Conservation (phyloP, 2,797 vertebrate genomes). For the Sebastes aleutianus region DNA sequence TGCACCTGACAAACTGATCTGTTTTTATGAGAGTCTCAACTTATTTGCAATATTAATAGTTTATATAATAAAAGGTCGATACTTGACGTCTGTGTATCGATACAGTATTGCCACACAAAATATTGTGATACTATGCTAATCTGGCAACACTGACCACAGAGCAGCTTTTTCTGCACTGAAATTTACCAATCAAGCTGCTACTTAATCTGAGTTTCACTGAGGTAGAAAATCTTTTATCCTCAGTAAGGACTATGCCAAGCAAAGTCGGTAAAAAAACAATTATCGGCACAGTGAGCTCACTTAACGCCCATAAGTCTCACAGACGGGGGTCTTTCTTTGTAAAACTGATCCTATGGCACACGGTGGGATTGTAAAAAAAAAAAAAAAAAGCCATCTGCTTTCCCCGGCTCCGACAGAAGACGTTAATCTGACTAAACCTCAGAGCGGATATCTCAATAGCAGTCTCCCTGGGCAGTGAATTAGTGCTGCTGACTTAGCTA, state of each 20-base stretch:
- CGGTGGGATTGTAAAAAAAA: conserved; percentile 48
- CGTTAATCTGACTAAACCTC: conserved; percentile 70
- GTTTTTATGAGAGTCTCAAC: too few relatives aligned
- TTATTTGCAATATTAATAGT: too few relatives aligned
- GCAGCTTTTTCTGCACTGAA: background rate
- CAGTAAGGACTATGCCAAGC: background rate
- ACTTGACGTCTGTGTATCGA: too few relatives aligned
- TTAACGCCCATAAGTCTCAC: conserved; percentile 37
- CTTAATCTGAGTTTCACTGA: background rate
- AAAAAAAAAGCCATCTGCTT: conserved; percentile 43
- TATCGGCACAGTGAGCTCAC: conserved; percentile 28
- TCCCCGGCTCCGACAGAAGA: conserved; percentile 36
- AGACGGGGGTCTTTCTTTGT: conserved; percentile 49
- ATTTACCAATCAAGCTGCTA: background rate
- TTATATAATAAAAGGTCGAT: too few relatives aligned
- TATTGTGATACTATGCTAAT: too few relatives aligned
- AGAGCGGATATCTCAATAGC: conserved; percentile 63
- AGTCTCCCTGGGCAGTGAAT: conserved; percentile 59
- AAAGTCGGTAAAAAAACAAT: conserved; percentile 29
- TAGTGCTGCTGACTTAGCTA: conserved; percentile 63
- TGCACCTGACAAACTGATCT: too few relatives aligned
- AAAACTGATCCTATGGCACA: conserved; percentile 55
- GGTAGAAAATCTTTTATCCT: background rate
- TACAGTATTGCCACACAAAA: too few relatives aligned
- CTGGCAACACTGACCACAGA: background rate